Evolutionary conservation across 2,888 invertebrate genomes (phyloP), one percentile per base, ranked within the genome.

Genomic region (Polyommatus icarus): DNA sequence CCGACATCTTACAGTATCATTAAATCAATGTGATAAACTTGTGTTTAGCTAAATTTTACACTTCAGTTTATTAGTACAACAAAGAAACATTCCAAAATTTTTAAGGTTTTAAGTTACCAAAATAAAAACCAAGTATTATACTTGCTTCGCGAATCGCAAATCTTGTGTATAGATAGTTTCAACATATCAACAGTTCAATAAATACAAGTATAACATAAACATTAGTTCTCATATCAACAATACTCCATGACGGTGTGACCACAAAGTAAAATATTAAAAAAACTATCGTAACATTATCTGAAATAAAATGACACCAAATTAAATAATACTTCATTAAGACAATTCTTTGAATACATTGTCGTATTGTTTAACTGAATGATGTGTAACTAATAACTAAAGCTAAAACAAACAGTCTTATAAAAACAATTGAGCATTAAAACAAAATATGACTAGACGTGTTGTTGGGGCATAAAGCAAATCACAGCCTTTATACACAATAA

Each of bases 401-500:
- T 61, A 61, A 61, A 24, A 24, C 10, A 61, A 61, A 24, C 12
- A 61, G 20, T 59, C 46, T 73, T 75, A 8, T 10, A 5, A 29
- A 76, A 59, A 36, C 15, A 20, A 76, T 76, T 15, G 36, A 36
- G 76, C 40, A 24, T 29, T 20, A 79, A 82, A 83, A 85, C 83
- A 83, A 85, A 87, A 84, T 78, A 85, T 86, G 84, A 86, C 89
- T 87, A 86, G 84, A 89, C 88, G 90, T 18, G 54, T 54, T 89
- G 85, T 85, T 20, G 87, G 85, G 85, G 86, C 85, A 87, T 85
- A 91, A 92, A 92, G 85, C 86, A 90, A 92, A 88, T 93, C 93
- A 93, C 93, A 93, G 93, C 93, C 93, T 87, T 90, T 84, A 90
- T 85, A 89, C 83, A 88, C 88, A 89, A 89, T 85, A 12, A 75